These are phyloP conservation scores for Cephonodes hylas DNA, from an alignment of 2,888 invertebrate genomes.

Conservation along the genomic window DNA sequence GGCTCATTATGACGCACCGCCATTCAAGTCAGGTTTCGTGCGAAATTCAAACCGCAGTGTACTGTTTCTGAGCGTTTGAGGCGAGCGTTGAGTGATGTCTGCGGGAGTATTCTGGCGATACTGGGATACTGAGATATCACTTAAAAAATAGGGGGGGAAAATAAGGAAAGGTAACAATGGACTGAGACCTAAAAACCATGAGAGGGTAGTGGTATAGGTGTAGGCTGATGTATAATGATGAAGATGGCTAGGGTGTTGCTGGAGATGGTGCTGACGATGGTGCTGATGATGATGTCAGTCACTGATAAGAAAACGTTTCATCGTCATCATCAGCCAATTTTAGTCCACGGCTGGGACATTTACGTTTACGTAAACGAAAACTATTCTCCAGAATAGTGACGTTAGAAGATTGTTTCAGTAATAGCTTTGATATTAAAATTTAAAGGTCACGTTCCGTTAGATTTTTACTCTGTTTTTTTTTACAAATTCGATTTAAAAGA, in stretches of 20 bases:
- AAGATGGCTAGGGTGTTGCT: too few relatives aligned
- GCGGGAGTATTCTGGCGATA: conserved; percentile 15
- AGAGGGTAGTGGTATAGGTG: too few relatives aligned
- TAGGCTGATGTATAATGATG: too few relatives aligned
- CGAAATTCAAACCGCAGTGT: conserved; percentile 32
- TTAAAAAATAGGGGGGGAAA: not conserved
- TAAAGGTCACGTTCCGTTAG: conserved; percentile 14
- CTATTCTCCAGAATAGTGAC: conserved; percentile 11
- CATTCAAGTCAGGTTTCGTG: conserved; percentile 31
- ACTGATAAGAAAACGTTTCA: too few relatives aligned
- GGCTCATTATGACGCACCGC: conserved; percentile 10
- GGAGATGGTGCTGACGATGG: too few relatives aligned
- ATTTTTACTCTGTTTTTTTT: conserved; percentile 14
- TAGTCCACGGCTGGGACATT: too few relatives aligned
- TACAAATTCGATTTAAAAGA: conserved; percentile 12
- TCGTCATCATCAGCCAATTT: too few relatives aligned
- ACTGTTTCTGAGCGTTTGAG: conserved; percentile 25
- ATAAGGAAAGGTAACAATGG: too few relatives aligned
- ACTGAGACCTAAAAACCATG: too few relatives aligned
- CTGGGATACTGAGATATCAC: not conserved
- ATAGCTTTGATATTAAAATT: conserved; percentile 12
- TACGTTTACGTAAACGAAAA: not conserved
- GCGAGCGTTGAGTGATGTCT: conserved; percentile 20
- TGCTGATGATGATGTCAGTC: too few relatives aligned
- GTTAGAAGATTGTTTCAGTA: conserved; percentile 11